These are phyloP conservation scores for Echinops telfairi DNA, from an alignment of 2,113 vertebrate species.

Conservation along the genomic window DNA sequence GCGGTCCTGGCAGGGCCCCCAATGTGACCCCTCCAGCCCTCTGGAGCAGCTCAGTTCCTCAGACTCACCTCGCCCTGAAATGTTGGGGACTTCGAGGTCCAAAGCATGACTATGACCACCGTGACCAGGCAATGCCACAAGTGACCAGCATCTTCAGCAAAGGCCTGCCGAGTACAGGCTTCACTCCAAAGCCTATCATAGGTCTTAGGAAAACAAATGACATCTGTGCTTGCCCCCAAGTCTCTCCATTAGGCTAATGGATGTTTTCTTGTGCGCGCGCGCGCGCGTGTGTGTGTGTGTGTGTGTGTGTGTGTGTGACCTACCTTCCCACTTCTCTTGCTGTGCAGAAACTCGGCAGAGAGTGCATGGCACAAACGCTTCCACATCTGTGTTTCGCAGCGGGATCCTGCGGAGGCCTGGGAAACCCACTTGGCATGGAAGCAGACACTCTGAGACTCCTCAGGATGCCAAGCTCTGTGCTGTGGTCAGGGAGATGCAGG, in stretches of 20 bases:
- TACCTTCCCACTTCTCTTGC: neutral
- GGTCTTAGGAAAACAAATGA: conserved; percentile 77
- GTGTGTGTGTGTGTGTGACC: neutral
- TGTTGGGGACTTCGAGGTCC: conserved; percentile 9
- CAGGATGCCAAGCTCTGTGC: neutral
- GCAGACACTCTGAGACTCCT: conserved; percentile 46
- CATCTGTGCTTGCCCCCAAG: conserved; percentile 70
- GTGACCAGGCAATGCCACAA: conserved; percentile 75
- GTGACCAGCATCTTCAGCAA: conserved; percentile 67
- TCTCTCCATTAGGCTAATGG: conserved; percentile 69
- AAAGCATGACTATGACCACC: conserved; percentile 39
- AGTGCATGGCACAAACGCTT: conserved; percentile 67
- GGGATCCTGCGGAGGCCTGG: neutral
- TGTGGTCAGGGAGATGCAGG: neutral
- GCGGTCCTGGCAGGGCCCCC: neutral
- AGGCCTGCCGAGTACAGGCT: conserved; percentile 71
- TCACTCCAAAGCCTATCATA: conserved; percentile 69
- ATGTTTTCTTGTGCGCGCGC: conserved; percentile 44
- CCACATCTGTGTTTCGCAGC: neutral
- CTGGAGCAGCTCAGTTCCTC: neutral
- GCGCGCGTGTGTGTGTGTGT: neutral
- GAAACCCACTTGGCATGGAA: conserved; percentile 36
- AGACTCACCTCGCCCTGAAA: conserved; percentile 2
- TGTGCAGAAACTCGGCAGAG: conserved; percentile 54
- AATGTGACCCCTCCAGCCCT: neutral